Evolutionary conservation across 2,113 vertebrate genomes (phyloP), one percentile per base, ranked within the genome.

Genomic region (Eptatretus burgeri): DNA sequence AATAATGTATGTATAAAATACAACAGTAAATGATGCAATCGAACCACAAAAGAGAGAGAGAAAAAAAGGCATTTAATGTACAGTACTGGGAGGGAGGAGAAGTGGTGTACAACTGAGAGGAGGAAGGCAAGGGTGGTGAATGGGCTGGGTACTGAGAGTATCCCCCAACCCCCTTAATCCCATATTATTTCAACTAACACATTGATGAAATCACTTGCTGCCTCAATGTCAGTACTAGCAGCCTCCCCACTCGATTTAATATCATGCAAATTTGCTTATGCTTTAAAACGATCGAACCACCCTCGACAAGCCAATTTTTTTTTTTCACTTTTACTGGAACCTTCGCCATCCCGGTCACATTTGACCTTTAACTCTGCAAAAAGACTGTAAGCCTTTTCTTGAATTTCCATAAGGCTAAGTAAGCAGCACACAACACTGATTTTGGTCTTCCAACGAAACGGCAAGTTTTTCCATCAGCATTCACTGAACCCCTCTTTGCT

Each of bases 321-420:
- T 14, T 14, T 63, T 17, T 56, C 52, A 56, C 14, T 17, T 63
- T 56, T 17, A 56, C 14, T 17, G 18, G 18, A 14, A 56, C 52
- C 18, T 17, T 56, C 7, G 52, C 52, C 52, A 14, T 56, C 14
- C 18, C 18, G 18, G 18, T 16, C 14, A 56, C 52, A 16, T 17
- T 16, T 16, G 52, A n/a, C n/a, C n/a, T n/a, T n/a, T n/a, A n/a
- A n/a, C n/a, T n/a, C n/a, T n/a, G n/a, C n/a, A n/a, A n/a, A n/a
- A n/a, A n/a, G n/a, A n/a, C n/a, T n/a, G n/a, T n/a, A n/a, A n/a
- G 52, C 52, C 52, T 56, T 56, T 17, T 56, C 52, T 17, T 56
- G 9, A 56, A 56, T 56, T 56, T 16, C 14, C 52, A 8, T 56
- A 56, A 56, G 52, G 52, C 52, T n/a, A n/a, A n/a, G n/a, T 56